Base-by-base conservation (phyloP, 1,140 invertebrate genomes). In the Procambarus clarkii region DNA sequence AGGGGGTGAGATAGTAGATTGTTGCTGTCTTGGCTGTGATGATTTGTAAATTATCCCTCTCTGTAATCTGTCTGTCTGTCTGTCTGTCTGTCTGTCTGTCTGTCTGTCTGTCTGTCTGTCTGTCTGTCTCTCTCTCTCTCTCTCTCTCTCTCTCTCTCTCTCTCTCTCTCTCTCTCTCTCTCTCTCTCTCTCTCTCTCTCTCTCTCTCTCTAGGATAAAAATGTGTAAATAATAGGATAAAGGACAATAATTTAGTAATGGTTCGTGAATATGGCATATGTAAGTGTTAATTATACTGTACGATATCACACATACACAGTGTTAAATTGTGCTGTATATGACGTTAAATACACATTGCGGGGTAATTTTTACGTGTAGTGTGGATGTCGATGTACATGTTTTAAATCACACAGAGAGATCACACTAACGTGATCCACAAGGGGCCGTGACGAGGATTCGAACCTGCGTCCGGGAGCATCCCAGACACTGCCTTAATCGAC, bases 51-150 rank as follows among this genome's bases (percentile, higher is more conserved):
- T 21, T 34, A 9, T 4, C 2, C 5, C 3, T 78, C 34, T 2
- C 11, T 78, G 13, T 34, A 44, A 11, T 48, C 3, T 2, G 3
- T 11, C 34, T 78, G 11, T 46, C 24, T 78, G 77, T 9, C 8
- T n/a, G n/a, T n/a, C n/a, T 78, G 9, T 45, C 44, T 44, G 3
- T 45, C 77, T 18, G 34, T 45, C 24, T 45, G 1, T 45, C 78
- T 85, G 7, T 71, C 82, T 85, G 9, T 83, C 50, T 83, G 18
- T 83, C 80, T 83, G 18, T 83, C 80, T 60, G 21, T 69, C 82
- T 84, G 13, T 69, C 82, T 84, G 13, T 69, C 82, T 71, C 34
- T 69, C 82, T 84, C 60, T 45, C 60, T 44, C 34, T 44, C 54
- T 71, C 18, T 69, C 60, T 69, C 18, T 45, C n/a, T 84, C 8